These are phyloP conservation scores for Oreamnos americanus DNA, from an alignment of 2,113 vertebrate genomes.

Conservation along the genomic window DNA sequence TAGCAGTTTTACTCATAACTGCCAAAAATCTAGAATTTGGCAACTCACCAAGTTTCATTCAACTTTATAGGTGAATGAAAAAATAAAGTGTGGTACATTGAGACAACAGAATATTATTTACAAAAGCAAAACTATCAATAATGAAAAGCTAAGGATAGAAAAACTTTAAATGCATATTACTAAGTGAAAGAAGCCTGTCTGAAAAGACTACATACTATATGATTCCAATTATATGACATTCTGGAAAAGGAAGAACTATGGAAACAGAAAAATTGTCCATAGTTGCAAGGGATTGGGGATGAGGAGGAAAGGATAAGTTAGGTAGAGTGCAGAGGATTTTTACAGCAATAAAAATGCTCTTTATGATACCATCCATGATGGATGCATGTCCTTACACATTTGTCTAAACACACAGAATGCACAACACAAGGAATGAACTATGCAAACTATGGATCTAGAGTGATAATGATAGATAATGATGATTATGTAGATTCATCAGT, in stretches of 20 bases:
- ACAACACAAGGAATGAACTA: not conserved
- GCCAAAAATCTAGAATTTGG: not conserved
- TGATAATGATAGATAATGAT: not conserved
- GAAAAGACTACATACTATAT: not conserved
- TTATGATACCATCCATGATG: not conserved
- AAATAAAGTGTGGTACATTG: not conserved
- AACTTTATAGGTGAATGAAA: not conserved
- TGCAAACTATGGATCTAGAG: not conserved
- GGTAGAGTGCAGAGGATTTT: not conserved
- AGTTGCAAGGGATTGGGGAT: not conserved
- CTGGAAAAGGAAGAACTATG: not conserved
- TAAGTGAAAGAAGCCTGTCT: not conserved
- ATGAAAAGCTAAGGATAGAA: too few relatives aligned
- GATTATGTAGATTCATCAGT: not conserved
- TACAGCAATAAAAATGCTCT: not conserved
- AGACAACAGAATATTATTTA: not conserved
- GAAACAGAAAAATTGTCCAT: not conserved
- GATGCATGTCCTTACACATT: not conserved
- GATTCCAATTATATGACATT: not conserved
- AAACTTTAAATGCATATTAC: not conserved
- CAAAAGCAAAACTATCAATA: not conserved
- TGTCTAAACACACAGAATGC: not conserved
- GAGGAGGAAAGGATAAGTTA: not conserved
- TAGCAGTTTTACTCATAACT: not conserved
- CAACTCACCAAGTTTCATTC: not conserved